Conservation (phyloP, 2,113 vertebrate genomes). For the Psilopsiagon aymara region DNA sequence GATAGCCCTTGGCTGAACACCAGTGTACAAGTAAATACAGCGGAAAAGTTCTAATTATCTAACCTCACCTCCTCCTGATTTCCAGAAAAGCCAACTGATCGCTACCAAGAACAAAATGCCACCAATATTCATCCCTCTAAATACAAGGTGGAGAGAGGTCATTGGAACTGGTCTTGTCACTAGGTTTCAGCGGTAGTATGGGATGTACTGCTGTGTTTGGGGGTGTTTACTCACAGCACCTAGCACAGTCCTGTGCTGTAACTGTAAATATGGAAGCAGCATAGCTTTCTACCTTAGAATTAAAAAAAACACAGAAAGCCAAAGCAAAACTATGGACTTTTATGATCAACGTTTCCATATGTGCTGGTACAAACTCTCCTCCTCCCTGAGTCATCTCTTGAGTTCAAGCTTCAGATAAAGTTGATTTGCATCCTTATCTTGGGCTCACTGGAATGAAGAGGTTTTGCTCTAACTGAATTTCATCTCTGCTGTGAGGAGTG, state of each 20-base stretch:
- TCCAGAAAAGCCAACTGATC: neutral
- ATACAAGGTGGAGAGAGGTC: neutral
- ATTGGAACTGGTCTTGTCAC: neutral
- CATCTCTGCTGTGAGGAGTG: neutral
- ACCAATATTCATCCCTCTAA: neutral
- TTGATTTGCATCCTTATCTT: conserved; percentile 30
- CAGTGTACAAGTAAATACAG: neutral
- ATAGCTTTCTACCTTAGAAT: neutral
- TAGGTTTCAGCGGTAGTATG: neutral
- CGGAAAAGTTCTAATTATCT: neutral
- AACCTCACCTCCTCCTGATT: neutral
- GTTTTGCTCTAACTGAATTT: conserved; percentile 3
- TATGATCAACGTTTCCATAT: neutral
- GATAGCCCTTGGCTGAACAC: neutral
- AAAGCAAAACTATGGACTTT: neutral
- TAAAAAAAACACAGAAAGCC: neutral
- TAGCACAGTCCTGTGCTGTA: neutral
- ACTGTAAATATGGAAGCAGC: neutral
- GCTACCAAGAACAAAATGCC: neutral
- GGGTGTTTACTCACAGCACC: neutral
- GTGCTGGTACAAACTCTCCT: neutral
- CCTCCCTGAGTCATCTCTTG: neutral
- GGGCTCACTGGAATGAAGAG: neutral
- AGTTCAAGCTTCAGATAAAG: neutral
- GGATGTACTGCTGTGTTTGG: accelerated